Percentiles rank a stretch among this genome's conserved stretches.
These are phyloP conservation scores for Protodeltote pygarga DNA, from an alignment of 2,888 invertebrate species.

Conservation along the genomic window DNA sequence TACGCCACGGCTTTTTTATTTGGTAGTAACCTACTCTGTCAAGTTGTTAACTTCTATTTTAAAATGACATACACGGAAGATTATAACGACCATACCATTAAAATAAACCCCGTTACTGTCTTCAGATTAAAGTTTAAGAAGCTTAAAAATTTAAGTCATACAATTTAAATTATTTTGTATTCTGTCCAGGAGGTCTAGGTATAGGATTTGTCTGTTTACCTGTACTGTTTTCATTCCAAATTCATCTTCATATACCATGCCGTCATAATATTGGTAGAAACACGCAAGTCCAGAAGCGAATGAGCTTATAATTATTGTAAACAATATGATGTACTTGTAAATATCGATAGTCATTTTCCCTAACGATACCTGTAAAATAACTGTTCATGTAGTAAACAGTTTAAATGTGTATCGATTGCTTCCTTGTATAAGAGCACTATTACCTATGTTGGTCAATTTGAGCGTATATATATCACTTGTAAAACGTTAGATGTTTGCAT, in stretches of 20 bases:
- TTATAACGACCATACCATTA: conserved; percentile 19
- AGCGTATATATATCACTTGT: conserved; percentile 15
- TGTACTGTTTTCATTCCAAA: conserved; percentile 86
- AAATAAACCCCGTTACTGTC: conserved; percentile 39
- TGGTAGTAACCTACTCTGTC: conserved; percentile 35
- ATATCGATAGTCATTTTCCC: conserved; percentile 90
- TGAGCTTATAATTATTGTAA: conserved; percentile 86
- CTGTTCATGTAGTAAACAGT: conserved; percentile 16
- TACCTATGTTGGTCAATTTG: conserved; percentile 3
- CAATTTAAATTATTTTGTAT: conserved; percentile 12
- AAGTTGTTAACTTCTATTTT: conserved; percentile 30
- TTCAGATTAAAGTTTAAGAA: conserved; percentile 35
- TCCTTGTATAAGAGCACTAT: conserved; percentile 1
- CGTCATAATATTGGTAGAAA: conserved; percentile 89
- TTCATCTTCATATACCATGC: conserved; percentile 87
- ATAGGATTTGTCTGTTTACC: conserved; percentile 46
- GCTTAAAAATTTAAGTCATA: too few species aligned
- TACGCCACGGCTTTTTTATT: conserved; percentile 30
- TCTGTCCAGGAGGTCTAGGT: conserved; percentile 1
- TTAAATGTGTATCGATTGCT: conserved; percentile 22
- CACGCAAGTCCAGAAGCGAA: conserved; percentile 88
- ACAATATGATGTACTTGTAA: conserved; percentile 88
- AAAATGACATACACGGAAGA: conserved; percentile 29
- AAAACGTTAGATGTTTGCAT: conserved; percentile 22
- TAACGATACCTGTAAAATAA: conserved; percentile 84